Conservation (phyloP, 2,113 vertebrate genomes). For the Anarrhichthys ocellatus region DNA sequence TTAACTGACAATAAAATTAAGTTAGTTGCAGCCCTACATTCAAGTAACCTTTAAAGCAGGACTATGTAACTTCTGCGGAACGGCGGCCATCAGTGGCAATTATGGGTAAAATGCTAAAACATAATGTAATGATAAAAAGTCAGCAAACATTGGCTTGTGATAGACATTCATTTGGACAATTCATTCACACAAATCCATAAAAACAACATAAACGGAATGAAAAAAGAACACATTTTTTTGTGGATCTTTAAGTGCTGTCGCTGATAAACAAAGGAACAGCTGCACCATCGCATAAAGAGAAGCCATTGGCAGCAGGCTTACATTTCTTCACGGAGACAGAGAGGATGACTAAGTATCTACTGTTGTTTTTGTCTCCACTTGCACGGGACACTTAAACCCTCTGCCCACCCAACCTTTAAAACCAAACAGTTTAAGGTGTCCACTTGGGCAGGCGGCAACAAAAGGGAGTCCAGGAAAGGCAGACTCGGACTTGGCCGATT, state of each 20-base stretch:
- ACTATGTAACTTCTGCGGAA: background rate
- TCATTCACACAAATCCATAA: background rate
- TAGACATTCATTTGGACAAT: background rate
- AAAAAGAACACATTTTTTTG: background rate
- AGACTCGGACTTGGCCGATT: constrained; percentile 54
- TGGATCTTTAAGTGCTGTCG: background rate
- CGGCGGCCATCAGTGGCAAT: too few species aligned
- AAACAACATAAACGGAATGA: background rate
- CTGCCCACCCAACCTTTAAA: constrained; percentile 56
- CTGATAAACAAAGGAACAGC: constrained; percentile 36
- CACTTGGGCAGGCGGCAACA: constrained; percentile 59
- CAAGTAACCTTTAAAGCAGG: background rate
- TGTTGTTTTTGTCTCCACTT: constrained; percentile 39
- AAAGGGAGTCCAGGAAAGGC: constrained; percentile 56
- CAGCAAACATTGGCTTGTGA: background rate
- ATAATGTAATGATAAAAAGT: background rate
- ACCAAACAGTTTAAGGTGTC: constrained; percentile 58
- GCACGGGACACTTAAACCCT: constrained; percentile 38
- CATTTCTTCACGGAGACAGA: constrained; percentile 30
- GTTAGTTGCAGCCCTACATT: too few species aligned
- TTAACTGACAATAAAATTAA: background rate
- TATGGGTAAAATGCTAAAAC: background rate
- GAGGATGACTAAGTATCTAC: constrained; percentile 42
- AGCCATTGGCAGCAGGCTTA: constrained; percentile 23
- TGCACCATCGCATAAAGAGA: constrained; percentile 21